Evolutionary conservation across 2,113 vertebrate genomes (phyloP).

Genomic region (Mionectes macconnelli): DNA sequence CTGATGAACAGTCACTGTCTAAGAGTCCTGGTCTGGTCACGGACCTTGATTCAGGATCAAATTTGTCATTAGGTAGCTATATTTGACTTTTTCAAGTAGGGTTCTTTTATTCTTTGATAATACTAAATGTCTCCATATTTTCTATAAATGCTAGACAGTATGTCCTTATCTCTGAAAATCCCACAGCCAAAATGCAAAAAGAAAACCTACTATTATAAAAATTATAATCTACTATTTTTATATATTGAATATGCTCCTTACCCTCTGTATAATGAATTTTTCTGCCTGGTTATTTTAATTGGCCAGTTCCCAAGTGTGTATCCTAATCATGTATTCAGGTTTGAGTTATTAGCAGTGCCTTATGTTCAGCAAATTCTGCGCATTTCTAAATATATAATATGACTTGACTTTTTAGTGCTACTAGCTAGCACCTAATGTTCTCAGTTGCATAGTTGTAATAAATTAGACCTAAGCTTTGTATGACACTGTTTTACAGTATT

Average conservation of each 20-base stretch:
- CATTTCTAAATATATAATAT: background rate
- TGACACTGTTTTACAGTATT: background rate
- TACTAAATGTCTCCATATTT: background rate
- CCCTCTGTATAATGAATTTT: background rate
- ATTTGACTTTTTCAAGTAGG: background rate
- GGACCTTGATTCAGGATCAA: background rate
- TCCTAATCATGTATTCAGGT: background rate
- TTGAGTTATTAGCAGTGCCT: background rate
- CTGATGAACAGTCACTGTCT: background rate
- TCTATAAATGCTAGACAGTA: background rate
- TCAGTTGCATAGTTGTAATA: background rate
- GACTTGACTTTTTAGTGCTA: background rate
- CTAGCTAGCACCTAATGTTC: background rate
- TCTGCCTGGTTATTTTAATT: background rate
- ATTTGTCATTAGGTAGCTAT: background rate
- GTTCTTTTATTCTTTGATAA: background rate
- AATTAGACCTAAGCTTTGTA: background rate
- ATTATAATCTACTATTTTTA: background rate
- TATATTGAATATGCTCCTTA: background rate
- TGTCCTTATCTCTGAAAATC: background rate
- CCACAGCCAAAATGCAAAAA: background rate
- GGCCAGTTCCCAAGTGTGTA: background rate
- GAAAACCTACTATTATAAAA: background rate
- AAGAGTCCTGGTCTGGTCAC: background rate
- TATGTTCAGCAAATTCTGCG: background rate